Evolutionary conservation across 2,797 vertebrate genomes (phyloP).

Genomic region (Miichthys miiuy): DNA sequence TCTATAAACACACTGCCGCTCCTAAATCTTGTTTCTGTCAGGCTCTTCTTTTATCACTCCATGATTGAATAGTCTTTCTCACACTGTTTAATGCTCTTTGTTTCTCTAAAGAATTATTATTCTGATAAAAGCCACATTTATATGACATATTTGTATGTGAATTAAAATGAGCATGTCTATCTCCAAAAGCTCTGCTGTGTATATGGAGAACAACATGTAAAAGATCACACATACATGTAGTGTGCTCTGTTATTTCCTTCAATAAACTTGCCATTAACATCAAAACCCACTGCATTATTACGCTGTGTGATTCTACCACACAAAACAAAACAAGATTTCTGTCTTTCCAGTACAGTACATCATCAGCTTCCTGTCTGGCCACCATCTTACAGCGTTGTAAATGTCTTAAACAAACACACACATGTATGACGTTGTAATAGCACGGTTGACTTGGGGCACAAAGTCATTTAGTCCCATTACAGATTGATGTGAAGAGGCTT

Average conservation of each 20-base stretch:
- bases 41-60: constrained; percentile 22
- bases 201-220: not conserved
- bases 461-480: constrained; percentile 53
- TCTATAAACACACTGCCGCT: constrained; percentile 1
- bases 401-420: constrained; percentile 61
- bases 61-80: constrained; percentile 29
- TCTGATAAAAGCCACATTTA: not conserved
- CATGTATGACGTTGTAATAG: constrained; percentile 53
- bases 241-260: constrained; percentile 14
- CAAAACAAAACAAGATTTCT: constrained; percentile 13
- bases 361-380: constrained; percentile 36
- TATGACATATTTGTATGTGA: not conserved
- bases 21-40: constrained; percentile 38
- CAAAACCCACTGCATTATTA: not conserved
- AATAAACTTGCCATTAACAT: not conserved
- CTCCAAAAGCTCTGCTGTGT: not conserved
- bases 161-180: not conserved
- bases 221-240: not conserved
- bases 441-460: constrained; percentile 36
- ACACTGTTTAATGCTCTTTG: constrained; percentile 27
- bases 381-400: constrained; percentile 56
- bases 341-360: constrained; percentile 32
- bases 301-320: not conserved
- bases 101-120: not conserved
- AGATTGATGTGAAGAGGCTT: constrained; percentile 43